phyloP scores from a whole-genome alignment of 2,113 vertebrate species.

The Sceloporus undulatus region DNA sequence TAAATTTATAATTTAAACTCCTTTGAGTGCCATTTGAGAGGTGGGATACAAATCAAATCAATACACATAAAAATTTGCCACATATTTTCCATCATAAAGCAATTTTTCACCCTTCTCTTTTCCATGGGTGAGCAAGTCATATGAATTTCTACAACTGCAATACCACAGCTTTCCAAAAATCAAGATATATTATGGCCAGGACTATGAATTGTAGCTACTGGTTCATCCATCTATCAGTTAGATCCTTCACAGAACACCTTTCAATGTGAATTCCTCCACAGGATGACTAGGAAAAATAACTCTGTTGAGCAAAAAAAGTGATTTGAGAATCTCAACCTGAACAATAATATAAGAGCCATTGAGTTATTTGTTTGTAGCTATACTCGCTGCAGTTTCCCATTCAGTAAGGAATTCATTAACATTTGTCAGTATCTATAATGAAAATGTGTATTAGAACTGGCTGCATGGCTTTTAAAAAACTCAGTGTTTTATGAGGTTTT shows the following conservation, averaged over 20 bases:
- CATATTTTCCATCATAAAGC: neutral
- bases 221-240: neutral
- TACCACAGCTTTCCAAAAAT: slow-evolving; percentile 25
- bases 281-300: neutral
- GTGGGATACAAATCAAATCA: too few species aligned
- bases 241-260: neutral
- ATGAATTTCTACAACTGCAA: neutral
- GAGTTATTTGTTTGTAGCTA: neutral
- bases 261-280: neutral
- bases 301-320: neutral
- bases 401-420: neutral
- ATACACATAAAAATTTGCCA: too few species aligned
- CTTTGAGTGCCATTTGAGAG: too few species aligned
- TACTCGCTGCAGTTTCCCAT: neutral
- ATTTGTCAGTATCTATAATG: neutral
- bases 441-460: too few species aligned
- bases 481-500: slow-evolving; percentile 23
- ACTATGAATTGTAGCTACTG: neutral
- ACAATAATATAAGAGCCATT: neutral
- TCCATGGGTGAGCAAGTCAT: neutral
- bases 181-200: neutral
- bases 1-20: too few species aligned
- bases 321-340: neutral
- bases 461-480: neutral
- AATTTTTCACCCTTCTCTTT: neutral